These are phyloP conservation scores for Cyprinus carpio DNA, from an alignment of 2,113 vertebrate species.

Conservation along the genomic window DNA sequence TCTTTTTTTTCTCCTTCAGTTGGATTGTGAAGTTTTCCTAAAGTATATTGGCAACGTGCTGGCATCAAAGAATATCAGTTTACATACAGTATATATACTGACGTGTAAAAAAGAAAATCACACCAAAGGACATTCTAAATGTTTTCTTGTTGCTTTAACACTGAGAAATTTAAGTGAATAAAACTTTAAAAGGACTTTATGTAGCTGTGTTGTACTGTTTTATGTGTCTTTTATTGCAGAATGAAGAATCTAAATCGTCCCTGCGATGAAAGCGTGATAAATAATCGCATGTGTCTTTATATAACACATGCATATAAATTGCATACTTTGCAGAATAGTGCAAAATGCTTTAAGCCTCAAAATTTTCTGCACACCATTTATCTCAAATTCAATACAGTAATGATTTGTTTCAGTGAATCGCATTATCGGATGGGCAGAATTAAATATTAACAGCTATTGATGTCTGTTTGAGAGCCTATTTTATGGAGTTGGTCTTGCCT, in stretches of 20 bases:
- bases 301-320: slow-evolving; percentile 52
- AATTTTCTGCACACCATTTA: slow-evolving; percentile 69
- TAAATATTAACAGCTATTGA: slow-evolving; percentile 77
- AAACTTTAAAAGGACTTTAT: slow-evolving; percentile 75
- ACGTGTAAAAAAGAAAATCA: slow-evolving; percentile 94
- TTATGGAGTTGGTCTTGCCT: slow-evolving; percentile 69
- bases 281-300: slow-evolving; percentile 36
- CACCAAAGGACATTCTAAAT: slow-evolving; percentile 99
- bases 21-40: slow-evolving; percentile 89
- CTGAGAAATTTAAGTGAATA: slow-evolving; percentile 93
- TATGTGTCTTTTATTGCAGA: slow-evolving; percentile 49
- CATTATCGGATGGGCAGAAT: slow-evolving; percentile 73
- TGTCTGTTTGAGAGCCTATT: slow-evolving; percentile 66
- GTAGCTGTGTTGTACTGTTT: slow-evolving; percentile 25
- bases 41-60: slow-evolving; percentile 90
- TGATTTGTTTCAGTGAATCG: slow-evolving; percentile 72
- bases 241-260: background rate
- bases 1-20: slow-evolving; percentile 73
- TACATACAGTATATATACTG: slow-evolving; percentile 85
- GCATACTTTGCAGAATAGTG: slow-evolving; percentile 50
- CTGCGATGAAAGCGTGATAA: slow-evolving; percentile 7
- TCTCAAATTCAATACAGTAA: slow-evolving; percentile 68
- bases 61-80: slow-evolving; percentile 98
- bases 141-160: slow-evolving; percentile 99
- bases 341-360: slow-evolving; percentile 57